Conservation (phyloP, 2,113 vertebrate genomes). For the Cyprinodon brontotheroides region DNA sequence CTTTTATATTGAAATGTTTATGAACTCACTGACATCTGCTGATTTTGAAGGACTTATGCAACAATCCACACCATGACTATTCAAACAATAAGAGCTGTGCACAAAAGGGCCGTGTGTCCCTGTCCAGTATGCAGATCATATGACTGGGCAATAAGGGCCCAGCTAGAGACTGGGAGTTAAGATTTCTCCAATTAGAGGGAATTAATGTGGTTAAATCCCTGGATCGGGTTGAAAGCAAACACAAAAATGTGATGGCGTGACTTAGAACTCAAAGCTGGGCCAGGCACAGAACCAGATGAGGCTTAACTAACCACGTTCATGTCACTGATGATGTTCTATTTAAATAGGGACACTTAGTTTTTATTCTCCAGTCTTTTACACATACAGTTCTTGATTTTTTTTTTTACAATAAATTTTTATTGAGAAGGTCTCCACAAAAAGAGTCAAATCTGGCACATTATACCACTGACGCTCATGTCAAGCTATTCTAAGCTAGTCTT, state of each 20-base stretch:
- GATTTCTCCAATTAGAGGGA: slow-evolving; percentile 69
- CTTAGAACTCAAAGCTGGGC: slow-evolving; percentile 28
- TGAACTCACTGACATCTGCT: slow-evolving; percentile 5
- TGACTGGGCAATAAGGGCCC: slow-evolving; percentile 27
- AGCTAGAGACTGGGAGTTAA: slow-evolving; percentile 13
- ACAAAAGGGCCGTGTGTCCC: slow-evolving; percentile 48
- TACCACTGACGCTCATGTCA: no score
- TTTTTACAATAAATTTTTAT: not conserved
- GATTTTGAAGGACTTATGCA: slow-evolving; percentile 29
- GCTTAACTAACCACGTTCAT: slow-evolving; percentile 26
- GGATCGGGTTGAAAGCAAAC: slow-evolving; percentile 47
- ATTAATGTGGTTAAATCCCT: slow-evolving; percentile 58
- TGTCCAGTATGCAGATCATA: slow-evolving; percentile 54
- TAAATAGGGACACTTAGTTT: not conserved
- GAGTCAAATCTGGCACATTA: no score
- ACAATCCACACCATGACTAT: slow-evolving; percentile 29
- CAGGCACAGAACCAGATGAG: slow-evolving; percentile 16
- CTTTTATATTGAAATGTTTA: not conserved
- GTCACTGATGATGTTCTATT: not conserved
- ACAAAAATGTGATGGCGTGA: slow-evolving; percentile 47
- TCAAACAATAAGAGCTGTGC: slow-evolving; percentile 22
- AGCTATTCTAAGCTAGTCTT: no score
- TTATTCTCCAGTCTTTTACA: not conserved
- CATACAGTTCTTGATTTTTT: not conserved
- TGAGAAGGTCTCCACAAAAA: no score